These are phyloP conservation scores for Empis livida DNA, from an alignment of 2,888 invertebrate genomes.

Conservation along the genomic window DNA sequence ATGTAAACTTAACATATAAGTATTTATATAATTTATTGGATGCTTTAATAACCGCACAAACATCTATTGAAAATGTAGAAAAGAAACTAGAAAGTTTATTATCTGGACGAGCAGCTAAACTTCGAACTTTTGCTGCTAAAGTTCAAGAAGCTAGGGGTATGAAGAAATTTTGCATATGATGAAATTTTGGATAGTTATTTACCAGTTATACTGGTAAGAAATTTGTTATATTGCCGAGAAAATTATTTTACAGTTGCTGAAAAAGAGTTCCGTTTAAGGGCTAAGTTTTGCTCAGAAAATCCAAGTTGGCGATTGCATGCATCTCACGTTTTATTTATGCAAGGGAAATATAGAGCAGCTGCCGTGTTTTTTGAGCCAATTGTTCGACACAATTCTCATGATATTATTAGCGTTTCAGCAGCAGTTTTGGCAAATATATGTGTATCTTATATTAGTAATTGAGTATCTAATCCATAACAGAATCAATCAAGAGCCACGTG, in stretches of 20 bases:
- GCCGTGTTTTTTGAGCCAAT: constrained; percentile 97
- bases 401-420: constrained; percentile 89
- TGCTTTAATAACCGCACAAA: constrained; percentile 92
- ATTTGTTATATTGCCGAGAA: constrained; percentile 96
- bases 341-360: constrained; percentile 96
- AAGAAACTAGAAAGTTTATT: constrained; percentile 91
- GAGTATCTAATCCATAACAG: too few relatives aligned
- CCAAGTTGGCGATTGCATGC: constrained; percentile 96
- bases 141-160: constrained; percentile 83
- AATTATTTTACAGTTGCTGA: constrained; percentile 94
- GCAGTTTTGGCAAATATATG: constrained; percentile 96
- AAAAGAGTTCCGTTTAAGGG: constrained; percentile 91
- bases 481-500: too few relatives aligned
- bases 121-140: constrained; percentile 84
- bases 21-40: constrained; percentile 93
- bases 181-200: constrained; percentile 55
- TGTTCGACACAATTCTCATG: constrained; percentile 87
- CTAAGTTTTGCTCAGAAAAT: constrained; percentile 95
- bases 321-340: constrained; percentile 98
- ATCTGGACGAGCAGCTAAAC: constrained; percentile 74
- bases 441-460: constrained; percentile 94
- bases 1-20: constrained; percentile 92
- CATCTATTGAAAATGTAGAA: constrained; percentile 91
- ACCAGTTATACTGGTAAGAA: constrained; percentile 98
- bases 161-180: constrained; percentile 37